Percentiles rank a stretch among this genome's conserved stretches.
These are phyloP conservation scores for Ictalurus furcatus DNA, from an alignment of 2,113 vertebrate species.

Conservation along the genomic window DNA sequence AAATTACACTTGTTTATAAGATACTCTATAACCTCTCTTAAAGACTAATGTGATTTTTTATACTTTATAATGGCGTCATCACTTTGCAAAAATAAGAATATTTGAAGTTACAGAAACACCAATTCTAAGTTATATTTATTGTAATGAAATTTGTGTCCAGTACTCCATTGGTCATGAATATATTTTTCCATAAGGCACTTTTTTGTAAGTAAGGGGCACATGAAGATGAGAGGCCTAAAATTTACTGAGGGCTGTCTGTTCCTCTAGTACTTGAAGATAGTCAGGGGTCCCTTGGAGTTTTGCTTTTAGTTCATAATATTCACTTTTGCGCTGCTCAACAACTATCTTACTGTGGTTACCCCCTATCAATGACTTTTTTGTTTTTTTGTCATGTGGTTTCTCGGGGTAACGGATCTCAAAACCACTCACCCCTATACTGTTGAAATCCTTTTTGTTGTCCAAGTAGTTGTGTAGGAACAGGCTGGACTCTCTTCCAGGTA, in stretches of 20 bases:
- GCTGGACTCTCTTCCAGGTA: constrained; percentile 91
- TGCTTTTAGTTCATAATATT: constrained; percentile 98
- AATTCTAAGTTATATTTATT: constrained; percentile 63
- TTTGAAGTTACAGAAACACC: constrained; percentile 67
- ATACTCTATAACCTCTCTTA: constrained; percentile 58
- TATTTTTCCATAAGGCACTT: constrained; percentile 96
- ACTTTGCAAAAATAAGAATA: constrained; percentile 58
- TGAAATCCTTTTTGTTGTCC: constrained; percentile 95
- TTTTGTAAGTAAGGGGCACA: constrained; percentile 79
- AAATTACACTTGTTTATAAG: constrained; percentile 64
- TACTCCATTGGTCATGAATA: constrained; percentile 89
- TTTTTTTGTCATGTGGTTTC: constrained; percentile 94
- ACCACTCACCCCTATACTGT: constrained; percentile 95
- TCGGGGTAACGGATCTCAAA: constrained; percentile 98
- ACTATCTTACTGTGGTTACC: constrained; percentile 98
- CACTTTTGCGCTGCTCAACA: constrained; percentile 95
- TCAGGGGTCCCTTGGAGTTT: constrained; percentile 97
- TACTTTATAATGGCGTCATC: constrained; percentile 61
- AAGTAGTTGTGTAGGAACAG: constrained; percentile 96
- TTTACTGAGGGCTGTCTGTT: constrained; percentile 96
- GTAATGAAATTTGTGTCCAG: constrained; percentile 79
- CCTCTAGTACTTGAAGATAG: constrained; percentile 98
- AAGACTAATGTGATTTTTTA: constrained; percentile 59
- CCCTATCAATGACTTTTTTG: constrained; percentile 94
- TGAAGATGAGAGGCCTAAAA: constrained; percentile 71